These are phyloP conservation scores for Clostera curtula DNA, from an alignment of 2,888 invertebrate genomes.

Conservation along the genomic window DNA sequence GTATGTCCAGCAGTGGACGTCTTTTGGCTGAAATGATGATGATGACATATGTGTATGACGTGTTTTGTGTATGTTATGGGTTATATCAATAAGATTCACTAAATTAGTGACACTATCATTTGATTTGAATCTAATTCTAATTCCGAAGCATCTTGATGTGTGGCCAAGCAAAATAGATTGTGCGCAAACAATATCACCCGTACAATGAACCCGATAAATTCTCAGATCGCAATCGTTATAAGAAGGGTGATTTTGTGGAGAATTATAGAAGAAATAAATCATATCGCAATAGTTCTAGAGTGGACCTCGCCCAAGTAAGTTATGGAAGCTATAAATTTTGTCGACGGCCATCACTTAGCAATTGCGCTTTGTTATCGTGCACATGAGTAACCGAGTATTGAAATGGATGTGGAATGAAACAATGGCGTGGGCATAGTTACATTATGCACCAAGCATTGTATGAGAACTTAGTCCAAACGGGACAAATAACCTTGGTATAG, in stretches of 20 bases:
- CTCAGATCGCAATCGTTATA: no score
- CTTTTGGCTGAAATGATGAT: no score
- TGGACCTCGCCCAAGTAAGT: conserved; percentile 26
- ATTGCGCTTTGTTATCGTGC: conserved; percentile 27
- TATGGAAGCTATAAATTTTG: conserved; percentile 32
- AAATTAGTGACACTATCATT: conserved; percentile 22
- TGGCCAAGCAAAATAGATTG: conserved; percentile 35
- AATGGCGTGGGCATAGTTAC: conserved; percentile 7
- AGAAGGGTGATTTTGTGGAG: no score
- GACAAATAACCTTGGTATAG: no score
- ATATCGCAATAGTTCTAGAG: conserved; percentile 26
- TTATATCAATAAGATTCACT: no score
- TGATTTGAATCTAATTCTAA: conserved; percentile 27
- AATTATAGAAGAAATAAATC: conserved; percentile 26
- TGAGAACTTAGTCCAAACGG: no score
- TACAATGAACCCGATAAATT: conserved; percentile 34
- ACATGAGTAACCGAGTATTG: conserved; percentile 14
- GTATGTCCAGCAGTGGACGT: no score
- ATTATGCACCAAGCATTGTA: conserved; percentile 7
- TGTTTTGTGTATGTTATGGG: no score
- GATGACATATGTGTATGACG: no score
- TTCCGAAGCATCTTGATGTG: conserved; percentile 33
- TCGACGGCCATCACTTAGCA: conserved; percentile 24
- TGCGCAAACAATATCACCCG: conserved; percentile 30
- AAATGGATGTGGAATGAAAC: no score